These are phyloP conservation scores for Hirudo medicinalis DNA, from an alignment of 1,140 invertebrate species.

Conservation along the genomic window DNA sequence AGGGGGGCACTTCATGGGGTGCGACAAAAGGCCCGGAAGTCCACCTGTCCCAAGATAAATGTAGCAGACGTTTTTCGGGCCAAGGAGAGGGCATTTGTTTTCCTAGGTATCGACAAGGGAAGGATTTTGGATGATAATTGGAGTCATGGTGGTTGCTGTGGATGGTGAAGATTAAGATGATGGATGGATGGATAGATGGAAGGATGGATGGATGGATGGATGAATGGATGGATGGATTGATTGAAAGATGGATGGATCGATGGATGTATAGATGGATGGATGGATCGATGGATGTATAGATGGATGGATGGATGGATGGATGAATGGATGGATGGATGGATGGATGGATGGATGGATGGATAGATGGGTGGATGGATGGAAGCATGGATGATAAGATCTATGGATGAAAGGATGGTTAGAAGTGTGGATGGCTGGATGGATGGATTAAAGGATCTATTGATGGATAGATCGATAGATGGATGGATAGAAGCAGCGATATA, in stretches of 20 bases:
- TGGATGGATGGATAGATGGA: not conserved
- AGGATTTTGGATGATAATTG: no score
- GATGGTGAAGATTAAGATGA: not conserved
- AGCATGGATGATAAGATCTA: not conserved
- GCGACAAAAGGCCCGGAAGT: no score
- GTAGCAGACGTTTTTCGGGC: no score
- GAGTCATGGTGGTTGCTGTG: no score
- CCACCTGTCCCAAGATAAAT: no score
- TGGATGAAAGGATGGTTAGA: conserved; percentile 6
- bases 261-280: conserved; percentile 6
- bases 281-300: conserved; percentile 6
- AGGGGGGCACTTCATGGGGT: no score
- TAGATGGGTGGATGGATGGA: conserved; percentile 1
- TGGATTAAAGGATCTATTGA: not conserved
- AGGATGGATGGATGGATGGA: not conserved
- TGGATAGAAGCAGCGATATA: not conserved
- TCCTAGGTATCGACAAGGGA: no score
- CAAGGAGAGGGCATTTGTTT: no score
- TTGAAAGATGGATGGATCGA: conserved; percentile 3
- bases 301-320: conserved; percentile 11
- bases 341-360: not conserved
- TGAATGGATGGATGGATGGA: conserved; percentile 11
- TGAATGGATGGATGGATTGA: not conserved
- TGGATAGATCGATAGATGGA: conserved; percentile 4
- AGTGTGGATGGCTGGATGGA: conserved; percentile 1